Conservation (phyloP, 2,113 vertebrate genomes). For the Pantherophis guttatus region DNA sequence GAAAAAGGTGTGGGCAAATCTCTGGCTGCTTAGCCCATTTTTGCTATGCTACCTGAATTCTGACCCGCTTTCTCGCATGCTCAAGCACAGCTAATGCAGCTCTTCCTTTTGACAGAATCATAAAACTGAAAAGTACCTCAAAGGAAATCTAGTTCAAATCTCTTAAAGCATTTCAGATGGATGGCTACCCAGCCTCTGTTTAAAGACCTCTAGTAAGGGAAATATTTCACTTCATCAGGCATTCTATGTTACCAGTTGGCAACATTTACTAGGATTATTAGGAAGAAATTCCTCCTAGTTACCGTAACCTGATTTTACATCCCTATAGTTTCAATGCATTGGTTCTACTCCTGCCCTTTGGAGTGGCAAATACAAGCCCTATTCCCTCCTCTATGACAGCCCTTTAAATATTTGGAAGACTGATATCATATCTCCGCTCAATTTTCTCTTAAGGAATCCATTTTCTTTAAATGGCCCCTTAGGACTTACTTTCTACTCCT, state of each 20-base stretch:
- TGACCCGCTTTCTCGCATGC: neutral
- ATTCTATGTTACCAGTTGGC: neutral
- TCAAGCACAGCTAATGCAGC: too few relatives aligned
- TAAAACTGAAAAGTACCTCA: neutral
- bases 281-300: neutral
- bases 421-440: neutral
- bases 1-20: slow-evolving; percentile 69
- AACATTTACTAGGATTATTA: neutral
- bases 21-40: neutral
- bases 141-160: neutral
- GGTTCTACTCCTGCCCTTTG: neutral
- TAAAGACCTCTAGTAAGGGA: neutral
- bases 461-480: neutral
- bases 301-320: neutral
- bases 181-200: neutral
- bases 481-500: too few relatives aligned
- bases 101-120: neutral
- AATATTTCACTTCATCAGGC: neutral
- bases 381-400: neutral
- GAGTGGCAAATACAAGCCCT: neutral
- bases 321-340: neutral
- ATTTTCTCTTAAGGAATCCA: neutral
- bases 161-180: neutral
- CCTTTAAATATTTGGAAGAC: neutral
- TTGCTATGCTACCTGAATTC: neutral